phyloP scores from a whole-genome alignment of 2,113 vertebrate genomes.

The Bambusicola thoracicus region DNA sequence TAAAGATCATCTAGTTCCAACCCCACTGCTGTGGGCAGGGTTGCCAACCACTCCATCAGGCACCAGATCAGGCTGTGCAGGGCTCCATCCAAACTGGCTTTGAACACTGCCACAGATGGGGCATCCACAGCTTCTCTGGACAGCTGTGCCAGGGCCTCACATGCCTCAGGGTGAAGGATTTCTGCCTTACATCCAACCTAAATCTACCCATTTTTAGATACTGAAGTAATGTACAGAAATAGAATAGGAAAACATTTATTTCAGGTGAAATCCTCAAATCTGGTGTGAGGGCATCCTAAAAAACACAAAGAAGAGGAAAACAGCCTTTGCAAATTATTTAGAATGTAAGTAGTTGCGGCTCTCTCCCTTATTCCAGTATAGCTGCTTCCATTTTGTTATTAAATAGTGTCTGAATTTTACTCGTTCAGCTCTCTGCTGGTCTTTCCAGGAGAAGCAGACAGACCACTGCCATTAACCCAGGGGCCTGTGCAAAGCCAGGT shows the following conservation, averaged over 20 bases:
- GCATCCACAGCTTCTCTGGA: neutral
- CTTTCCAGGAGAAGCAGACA: neutral
- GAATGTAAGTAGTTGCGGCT: neutral
- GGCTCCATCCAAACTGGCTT: neutral
- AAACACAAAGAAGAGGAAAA: neutral
- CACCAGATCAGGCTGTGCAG: neutral
- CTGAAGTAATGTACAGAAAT: neutral
- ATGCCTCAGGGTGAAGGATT: neutral
- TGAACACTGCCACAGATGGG: neutral
- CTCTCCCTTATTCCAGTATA: fast-evolving
- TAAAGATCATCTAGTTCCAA: neutral
- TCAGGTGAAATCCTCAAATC: neutral
- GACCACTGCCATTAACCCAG: neutral
- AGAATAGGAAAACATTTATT: neutral
- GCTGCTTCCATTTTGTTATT: neutral
- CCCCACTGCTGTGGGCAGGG: neutral
- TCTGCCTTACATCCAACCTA: neutral
- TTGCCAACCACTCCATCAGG: neutral
- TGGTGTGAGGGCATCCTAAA: neutral
- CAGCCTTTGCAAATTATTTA: neutral
- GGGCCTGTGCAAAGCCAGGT: neutral
- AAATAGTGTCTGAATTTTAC: neutral
- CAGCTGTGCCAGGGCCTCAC: neutral
- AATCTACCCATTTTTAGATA: neutral
- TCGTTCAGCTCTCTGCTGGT: neutral